Percentiles rank a stretch among this genome's conserved stretches.
phyloP scores from a whole-genome alignment of 2,113 vertebrate genomes.

The Catharus minimus region DNA sequence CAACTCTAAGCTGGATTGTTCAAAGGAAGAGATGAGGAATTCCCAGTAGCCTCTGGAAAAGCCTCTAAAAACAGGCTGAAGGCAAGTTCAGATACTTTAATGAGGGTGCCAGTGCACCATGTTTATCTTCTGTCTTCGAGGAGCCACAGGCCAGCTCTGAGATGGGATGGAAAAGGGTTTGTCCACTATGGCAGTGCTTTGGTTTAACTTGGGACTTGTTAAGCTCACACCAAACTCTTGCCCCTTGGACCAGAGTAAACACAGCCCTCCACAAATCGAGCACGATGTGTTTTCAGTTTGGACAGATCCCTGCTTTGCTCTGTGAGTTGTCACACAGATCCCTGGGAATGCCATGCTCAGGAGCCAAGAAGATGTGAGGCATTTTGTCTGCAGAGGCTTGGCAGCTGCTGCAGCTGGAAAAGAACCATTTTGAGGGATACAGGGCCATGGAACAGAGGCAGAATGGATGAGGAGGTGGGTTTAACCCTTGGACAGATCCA shows the following conservation, averaged over 20 bases:
- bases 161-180: neutral
- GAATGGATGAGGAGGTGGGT: neutral
- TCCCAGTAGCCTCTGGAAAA: neutral
- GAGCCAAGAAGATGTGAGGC: neutral
- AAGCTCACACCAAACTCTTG: neutral
- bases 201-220: neutral
- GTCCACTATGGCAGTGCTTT: neutral
- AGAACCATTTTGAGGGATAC: neutral
- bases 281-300: neutral
- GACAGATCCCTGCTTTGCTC: neutral
- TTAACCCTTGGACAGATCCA: neutral
- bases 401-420: neutral
- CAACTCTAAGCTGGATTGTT: neutral
- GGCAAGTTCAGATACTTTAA: neutral
- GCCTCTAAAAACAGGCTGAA: neutral
- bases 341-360: neutral
- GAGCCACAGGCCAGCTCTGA: neutral
- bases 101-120: neutral
- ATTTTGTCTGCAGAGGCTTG: neutral
- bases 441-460: accelerated
- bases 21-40: neutral
- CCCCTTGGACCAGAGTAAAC: neutral
- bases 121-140: neutral
- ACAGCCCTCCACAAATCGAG: neutral
- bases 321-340: neutral